Evolutionary conservation across 2,888 invertebrate genomes (phyloP), one percentile per base, ranked within the genome.

Genomic region (Drosophila recens): DNA sequence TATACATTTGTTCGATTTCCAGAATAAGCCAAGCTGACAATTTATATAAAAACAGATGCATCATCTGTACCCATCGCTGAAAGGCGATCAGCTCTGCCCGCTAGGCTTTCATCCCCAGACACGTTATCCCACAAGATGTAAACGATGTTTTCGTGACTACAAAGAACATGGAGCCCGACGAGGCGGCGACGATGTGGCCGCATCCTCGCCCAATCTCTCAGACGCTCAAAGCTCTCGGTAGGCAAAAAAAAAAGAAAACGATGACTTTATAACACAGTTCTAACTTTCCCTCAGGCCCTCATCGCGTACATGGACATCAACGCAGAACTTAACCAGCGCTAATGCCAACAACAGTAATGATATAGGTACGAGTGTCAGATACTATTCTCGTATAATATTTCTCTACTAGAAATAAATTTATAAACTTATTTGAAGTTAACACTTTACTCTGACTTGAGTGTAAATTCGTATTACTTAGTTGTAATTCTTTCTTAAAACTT

Each of bases 71-170:
- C 92, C 93, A 86, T 91, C 92, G 80, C 90, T 96, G 91, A 96
- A 96, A 91, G 97, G 97, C 88, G 98, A 98, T 93, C 96, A 97
- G 75, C 93, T 98, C 86, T 98, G 98, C 93, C 98, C 97, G 74
- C 94, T 98, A 91, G 98, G 98, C 49, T 98, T 98, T 93, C 97
- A 98, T 94, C 98, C 98, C 69, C 98, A 98, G 94, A 97, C 97
- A 85, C 95, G 97, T 90, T 97, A 97, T 97, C 98, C 98, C 53
- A 97, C 97, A 66, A 95, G 97, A 90, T 98, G 98, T 93, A 98
- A 98, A 93, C 94, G 98, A 87, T 98, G 98, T 93, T 98, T 97
- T 94, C 95, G 96, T 85, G 97, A 97, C 92, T 97, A 97, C 93
- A 97, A 97, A 93, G 97, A 97, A 91, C 97, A 97, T 93, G 96